Base-by-base conservation (phyloP, 2,888 invertebrate genomes). In the Tinea pellionella region DNA sequence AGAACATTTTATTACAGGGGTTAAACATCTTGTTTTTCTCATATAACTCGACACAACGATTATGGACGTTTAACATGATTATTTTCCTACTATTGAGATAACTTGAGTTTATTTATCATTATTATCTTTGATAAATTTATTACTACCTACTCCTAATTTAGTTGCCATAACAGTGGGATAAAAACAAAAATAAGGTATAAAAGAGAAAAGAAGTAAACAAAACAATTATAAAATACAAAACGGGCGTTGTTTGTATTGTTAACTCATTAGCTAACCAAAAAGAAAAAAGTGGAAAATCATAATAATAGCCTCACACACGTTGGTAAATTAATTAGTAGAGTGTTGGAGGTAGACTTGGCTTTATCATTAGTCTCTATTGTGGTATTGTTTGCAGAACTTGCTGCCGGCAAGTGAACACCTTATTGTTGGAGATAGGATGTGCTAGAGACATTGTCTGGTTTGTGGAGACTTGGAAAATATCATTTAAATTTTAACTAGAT, bases 341-440 rank as follows among this genome's bases (percentile, higher is more conserved):
- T 32, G 57, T 15, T 24, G 19, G 24, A 53, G 53, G 53, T 53
- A 53, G 16, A 12, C 16, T 47, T 47, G 32, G 32, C 57, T 16
- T 57, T 57, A 57, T 57, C 53, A 19, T 15, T 12, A 32, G 47
- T 37, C 30, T 47, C 56, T 16, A 74, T 78, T 80, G 77, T 76
- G 70, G 64, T 67, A 75, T 75, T 75, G 73, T 77, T 58, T 66
- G 65, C 63, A 63, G 61, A 60, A 63, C 62, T 61, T 60, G 62
- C 61, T 63, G 63, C 63, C 63, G 60, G 63, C 63, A 59, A 58
- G 61, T 61, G 61, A 61, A 68, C 68, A 68, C 68, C 71, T 70
- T 67, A 74, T 74, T 75, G 72, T 74, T 63, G 59, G 47, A 6
- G n/a, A 15, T 13, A 4, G 24, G 47, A 47, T 47, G 47, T 47